These are phyloP conservation scores for Squalus acanthias DNA, from an alignment of 2,797 vertebrate species.

Conservation along the genomic window DNA sequence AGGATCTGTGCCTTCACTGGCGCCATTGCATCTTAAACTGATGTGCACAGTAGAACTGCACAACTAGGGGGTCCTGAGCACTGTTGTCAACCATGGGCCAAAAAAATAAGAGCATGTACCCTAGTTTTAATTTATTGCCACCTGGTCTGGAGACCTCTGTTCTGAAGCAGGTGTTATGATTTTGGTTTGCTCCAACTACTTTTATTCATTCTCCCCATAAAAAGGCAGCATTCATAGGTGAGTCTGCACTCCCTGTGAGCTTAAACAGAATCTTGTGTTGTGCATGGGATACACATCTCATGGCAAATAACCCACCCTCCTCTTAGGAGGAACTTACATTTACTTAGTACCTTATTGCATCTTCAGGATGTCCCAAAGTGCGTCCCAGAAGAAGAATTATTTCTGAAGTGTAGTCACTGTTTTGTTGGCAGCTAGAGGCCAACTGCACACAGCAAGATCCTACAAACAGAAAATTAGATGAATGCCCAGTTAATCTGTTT, in stretches of 20 bases:
- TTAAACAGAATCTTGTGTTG: neutral
- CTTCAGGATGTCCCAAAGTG: neutral
- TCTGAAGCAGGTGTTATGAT: neutral
- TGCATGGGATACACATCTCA: too few species aligned
- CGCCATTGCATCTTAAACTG: neutral
- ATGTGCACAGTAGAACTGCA: neutral
- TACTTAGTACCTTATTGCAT: neutral
- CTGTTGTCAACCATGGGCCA: neutral
- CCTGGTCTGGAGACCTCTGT: neutral
- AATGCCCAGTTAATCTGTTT: too few species aligned
- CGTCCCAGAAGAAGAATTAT: neutral
- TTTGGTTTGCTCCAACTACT: neutral
- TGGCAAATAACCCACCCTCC: neutral
- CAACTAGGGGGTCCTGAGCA: neutral
- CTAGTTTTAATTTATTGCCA: neutral
- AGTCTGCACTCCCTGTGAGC: neutral
- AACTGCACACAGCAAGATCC: neutral
- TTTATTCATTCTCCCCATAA: neutral
- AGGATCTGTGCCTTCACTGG: neutral
- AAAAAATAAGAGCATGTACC: neutral
- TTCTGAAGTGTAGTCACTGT: neutral
- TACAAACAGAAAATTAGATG: neutral
- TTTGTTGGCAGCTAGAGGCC: neutral
- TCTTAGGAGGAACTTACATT: neutral
- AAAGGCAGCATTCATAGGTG: neutral